phyloP scores from a whole-genome alignment of 2,888 invertebrate species.

The Nycteola revayana region DNA sequence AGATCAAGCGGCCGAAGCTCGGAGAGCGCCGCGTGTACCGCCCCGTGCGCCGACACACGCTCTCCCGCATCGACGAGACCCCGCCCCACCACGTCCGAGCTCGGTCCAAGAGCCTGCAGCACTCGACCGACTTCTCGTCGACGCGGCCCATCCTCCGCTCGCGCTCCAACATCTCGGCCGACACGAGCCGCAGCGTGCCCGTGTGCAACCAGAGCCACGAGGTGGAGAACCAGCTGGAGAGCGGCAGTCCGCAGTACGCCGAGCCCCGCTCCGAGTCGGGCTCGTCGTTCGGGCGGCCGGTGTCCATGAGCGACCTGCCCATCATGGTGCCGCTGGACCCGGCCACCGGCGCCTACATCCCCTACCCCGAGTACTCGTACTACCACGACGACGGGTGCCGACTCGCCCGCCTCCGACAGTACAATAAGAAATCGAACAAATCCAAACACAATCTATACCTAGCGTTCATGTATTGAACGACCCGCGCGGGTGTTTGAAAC shows the following conservation, averaged over 20 bases:
- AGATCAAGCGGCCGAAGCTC: conserved; percentile 53
- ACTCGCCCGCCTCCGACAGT: conserved; percentile 49
- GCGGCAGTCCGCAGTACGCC: conserved; percentile 67
- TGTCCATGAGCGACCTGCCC: conserved; percentile 67
- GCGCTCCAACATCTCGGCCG: conserved; percentile 68
- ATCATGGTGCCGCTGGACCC: conserved; percentile 66
- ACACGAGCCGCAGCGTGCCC: conserved; percentile 73
- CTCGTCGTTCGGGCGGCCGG: conserved; percentile 58
- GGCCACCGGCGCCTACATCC: conserved; percentile 61
- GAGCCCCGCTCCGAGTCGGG: conserved; percentile 58
- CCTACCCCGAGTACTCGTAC: conserved; percentile 66
- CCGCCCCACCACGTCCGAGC: conserved; percentile 44
- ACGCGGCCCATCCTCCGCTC: conserved; percentile 62
- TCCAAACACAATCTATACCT: conserved; percentile 70
- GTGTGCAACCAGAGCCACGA: conserved; percentile 70
- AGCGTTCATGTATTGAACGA: conserved; percentile 75
- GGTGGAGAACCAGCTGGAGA: conserved; percentile 50
- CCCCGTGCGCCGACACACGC: conserved; percentile 59
- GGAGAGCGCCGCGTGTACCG: conserved; percentile 66
- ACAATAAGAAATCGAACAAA: conserved; percentile 50
- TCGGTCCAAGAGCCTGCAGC: conserved; percentile 59
- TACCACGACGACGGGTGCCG: conserved; percentile 60
- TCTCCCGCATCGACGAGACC: conserved; percentile 72
- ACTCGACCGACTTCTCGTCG: conserved; percentile 64
- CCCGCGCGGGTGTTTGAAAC: conserved; percentile 52